Base-by-base conservation (phyloP, 2,888 invertebrate species). In the Drosophila tripunctata region DNA sequence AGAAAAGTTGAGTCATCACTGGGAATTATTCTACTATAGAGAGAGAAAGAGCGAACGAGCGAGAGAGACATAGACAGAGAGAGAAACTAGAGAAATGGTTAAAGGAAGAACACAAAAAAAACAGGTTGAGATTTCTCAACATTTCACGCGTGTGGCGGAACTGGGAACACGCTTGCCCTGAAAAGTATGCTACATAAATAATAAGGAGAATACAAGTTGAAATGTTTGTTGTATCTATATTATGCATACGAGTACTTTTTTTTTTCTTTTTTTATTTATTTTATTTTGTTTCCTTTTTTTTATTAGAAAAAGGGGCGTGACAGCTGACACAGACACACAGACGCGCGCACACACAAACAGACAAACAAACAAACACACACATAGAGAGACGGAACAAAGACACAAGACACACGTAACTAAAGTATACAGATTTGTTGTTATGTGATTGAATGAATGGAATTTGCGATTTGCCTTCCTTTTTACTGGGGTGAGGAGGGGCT, bases 391-490 rank as follows among this genome's bases (percentile, higher is more conserved):
- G 36, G 24, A 36, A 50, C 36, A 50, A 50, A 50, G 48, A 50
- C 36, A 50, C 24, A 50, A 50, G 24, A 50, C 36, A 40, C 40
- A 50, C 24, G 48, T 50, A 36, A 50, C 48, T 50, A 48, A 48
- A 48, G 24, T 24, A 48, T 35, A 48, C 36, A 48, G n/a, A 48
- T 35, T 15, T 22, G 19, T 35, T 33, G 33, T 35, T n/a, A 38
- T 33, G 44, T 65, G 66, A 56, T 66, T 43, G 38, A 4, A 66
- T 66, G 66, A 50, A 57, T 57, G 64, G 66, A 14, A 40, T 55
- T 48, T 7, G 35, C 65, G 41, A 48, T 38, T 64, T 48, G 33
- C 21, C 27, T 45, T 44, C 38, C 64, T 40, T 36, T 35, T n/a
- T 47, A n/a, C 19, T 31, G 15, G 35, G 6, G 21, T 12, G 31